A percentile compares a stretch with the other conserved stretches of the same genome.
These are phyloP conservation scores for Lepidothrix coronata DNA, from an alignment of 2,113 vertebrate genomes.

Conservation along the genomic window DNA sequence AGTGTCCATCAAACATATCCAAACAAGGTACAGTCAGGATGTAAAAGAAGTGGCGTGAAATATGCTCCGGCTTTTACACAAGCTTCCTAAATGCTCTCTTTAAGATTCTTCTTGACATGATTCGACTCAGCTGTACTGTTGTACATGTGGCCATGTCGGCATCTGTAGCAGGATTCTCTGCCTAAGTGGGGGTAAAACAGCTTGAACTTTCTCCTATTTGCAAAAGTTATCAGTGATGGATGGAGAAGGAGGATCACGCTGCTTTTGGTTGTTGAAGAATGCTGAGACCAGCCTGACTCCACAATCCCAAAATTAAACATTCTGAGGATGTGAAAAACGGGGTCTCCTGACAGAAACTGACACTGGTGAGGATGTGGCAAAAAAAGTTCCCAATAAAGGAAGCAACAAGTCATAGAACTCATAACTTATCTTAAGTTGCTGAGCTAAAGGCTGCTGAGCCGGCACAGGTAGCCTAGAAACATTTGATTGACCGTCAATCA, in stretches of 20 bases:
- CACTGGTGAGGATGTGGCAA: neutral
- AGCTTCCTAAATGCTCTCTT: neutral
- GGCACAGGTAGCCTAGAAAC: neutral
- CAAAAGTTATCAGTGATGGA: neutral
- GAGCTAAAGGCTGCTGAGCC: neutral
- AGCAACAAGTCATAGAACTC: neutral
- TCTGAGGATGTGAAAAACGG: neutral
- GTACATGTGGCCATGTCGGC: rapidly evolving
- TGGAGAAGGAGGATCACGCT: neutral
- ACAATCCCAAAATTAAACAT: neutral
- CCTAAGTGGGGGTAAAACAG: neutral
- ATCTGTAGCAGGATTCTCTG: neutral
- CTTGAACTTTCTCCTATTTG: neutral
- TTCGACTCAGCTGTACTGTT: neutral
- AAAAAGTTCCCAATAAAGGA: neutral
- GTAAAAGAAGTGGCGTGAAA: neutral
- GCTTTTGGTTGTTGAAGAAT: neutral
- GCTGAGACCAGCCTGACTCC: neutral
- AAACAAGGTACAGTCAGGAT: neutral
- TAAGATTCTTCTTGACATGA: neutral
- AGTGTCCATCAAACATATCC: neutral
- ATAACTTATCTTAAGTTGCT: neutral
- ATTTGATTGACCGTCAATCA: neutral
- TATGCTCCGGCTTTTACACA: neutral
- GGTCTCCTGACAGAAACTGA: neutral